Base-by-base conservation (phyloP, 2,113 vertebrate genomes). In the Spea bombifrons region DNA sequence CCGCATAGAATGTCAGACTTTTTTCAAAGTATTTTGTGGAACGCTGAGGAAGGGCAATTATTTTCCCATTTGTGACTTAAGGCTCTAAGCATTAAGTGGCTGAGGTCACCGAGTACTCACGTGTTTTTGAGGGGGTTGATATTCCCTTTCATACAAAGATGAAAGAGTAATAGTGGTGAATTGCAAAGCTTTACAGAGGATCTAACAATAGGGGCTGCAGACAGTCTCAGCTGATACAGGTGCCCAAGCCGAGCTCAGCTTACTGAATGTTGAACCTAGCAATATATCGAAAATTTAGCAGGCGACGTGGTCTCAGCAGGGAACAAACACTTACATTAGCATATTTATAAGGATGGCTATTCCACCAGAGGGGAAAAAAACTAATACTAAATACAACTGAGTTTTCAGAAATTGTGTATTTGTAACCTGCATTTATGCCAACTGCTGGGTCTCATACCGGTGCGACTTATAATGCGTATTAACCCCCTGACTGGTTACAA, bases 251-350 rank as follows among this genome's bases (percentile, higher is more conserved):
- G 63, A 52, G 68, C 30, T 59, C n/a, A 59, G 52, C 16, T 17
- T 48, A 53, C 61, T 80, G 49, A 52, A 80, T 68, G 71, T 55
- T 68, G 47, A 71, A 73, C 66, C 77, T 52, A 66, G 77, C 63
- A 66, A 80, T 67, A 80, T 67, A 67, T 59, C 73, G 77, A 50
- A 63, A 73, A 71, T 73, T 65, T 67, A 57, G 71, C 70, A 53
- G 50, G 70, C 77, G 59, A 80, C 67, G 77, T 44, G 63, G 52
- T 65, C 71, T 80, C 50, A 52, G 70, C 63, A 67, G 77, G 70
- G 70, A 79, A 79, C 61, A 79, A 79, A 73, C 70, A 79, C 57
- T 73, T 16, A 15, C 30, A 79, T 79, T 79, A 79, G 77, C 77
- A 79, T 80, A 80, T 74, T 68, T 73, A 80, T 80, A 17, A 80